These are phyloP conservation scores for Mastomys natalensis DNA, from an alignment of 2,113 vertebrate species.

Conservation along the genomic window DNA sequence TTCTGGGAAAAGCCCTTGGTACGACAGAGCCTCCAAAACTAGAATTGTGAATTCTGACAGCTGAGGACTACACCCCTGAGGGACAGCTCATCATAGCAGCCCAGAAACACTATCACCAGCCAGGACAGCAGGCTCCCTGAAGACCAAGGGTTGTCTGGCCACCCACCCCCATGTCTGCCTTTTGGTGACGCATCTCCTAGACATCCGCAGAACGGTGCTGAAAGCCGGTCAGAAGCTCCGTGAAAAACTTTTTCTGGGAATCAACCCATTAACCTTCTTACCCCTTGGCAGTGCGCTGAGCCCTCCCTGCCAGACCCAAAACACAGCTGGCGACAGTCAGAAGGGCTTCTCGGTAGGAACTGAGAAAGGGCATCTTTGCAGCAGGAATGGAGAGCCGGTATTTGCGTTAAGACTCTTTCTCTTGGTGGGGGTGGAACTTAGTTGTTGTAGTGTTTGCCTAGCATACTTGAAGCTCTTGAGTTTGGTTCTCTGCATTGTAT, in stretches of 20 bases:
- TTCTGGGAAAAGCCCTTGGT: not conserved
- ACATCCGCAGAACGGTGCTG: fast-evolving
- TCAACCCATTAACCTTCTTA: conserved; percentile 1
- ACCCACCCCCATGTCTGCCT: fast-evolving
- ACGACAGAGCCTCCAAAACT: fast-evolving
- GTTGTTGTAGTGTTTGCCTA: not conserved
- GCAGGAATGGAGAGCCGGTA: not conserved
- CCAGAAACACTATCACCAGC: not conserved
- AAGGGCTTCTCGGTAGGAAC: fast-evolving
- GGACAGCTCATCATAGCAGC: not conserved
- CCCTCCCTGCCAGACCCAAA: not conserved
- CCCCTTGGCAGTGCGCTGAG: not conserved
- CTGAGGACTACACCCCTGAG: not conserved
- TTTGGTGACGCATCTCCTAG: not conserved
- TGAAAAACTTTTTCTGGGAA: conserved; percentile 43
- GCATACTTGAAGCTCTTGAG: not conserved
- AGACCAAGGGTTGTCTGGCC: not conserved
- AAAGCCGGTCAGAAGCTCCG: not conserved
- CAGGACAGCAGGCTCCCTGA: not conserved
- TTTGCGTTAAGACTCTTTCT: fast-evolving
- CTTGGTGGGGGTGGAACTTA: not conserved
- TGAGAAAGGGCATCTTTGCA: fast-evolving
- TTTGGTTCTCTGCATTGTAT: not conserved
- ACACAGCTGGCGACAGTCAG: not conserved
- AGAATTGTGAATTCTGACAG: no score